Evolutionary conservation across 2,113 vertebrate species (phyloP), one percentile per base, ranked within the genome.

Genomic region (Cynocephalus volans): DNA sequence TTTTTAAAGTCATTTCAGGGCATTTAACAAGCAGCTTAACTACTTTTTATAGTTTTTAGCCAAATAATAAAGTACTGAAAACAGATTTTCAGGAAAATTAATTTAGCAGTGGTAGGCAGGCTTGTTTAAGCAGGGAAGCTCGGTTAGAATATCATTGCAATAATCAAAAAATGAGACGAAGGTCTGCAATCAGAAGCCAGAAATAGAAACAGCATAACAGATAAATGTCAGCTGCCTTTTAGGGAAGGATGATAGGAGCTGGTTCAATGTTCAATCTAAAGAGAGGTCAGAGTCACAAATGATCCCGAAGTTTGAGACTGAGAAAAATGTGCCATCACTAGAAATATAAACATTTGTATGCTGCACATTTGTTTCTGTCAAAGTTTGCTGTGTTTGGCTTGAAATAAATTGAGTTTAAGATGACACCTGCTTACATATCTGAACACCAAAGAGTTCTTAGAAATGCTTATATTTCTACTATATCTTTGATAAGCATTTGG

Each of bases 31-130:
- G 15, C 1, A 75, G 15, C 1, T 77, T 77, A 67, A 52, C 7
- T 75, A 41, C 33, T 87, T 50, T 90, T 83, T 73, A 41, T 65
- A 86, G 28, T 19, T 67, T 90, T 28, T 24, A n/a, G 58, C 5
- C n/a, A 86, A 70, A 52, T 36, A 82, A 50, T 56, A 14, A 56
- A 15, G 4, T 67, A 62, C 4, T 77, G 4, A 77, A 90, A 93
- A 64, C 64, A 90, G 11, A 18, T 96, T 93, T 95, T 77, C 36
- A 50, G 45, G 31, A 54, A 86, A 86, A 83, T 67, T 31, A 56
- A 77, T 28, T 11, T 33, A 36, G 28, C 28, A 75, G 17, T 56
- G 62, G 3, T 62, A 65, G n/a, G 24, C 2, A 83, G 62, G 4
- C 12, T 67, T 79, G 8, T 72, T 88, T 85, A 77, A 73, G 65